Base-by-base conservation (phyloP, 2,888 invertebrate species). In the Ernsta delagoae region DNA sequence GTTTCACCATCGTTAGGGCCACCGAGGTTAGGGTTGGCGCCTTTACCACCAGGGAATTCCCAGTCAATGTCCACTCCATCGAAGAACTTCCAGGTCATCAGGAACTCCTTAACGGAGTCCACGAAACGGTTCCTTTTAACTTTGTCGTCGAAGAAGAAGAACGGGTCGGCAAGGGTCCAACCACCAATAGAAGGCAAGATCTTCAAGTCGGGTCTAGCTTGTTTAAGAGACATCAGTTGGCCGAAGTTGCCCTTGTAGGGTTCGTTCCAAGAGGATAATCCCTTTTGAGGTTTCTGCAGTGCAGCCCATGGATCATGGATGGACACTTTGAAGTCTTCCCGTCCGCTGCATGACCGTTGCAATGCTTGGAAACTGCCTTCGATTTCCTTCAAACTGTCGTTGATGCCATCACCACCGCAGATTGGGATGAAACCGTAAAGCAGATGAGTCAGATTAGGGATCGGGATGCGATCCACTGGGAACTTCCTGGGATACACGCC, bases 281-380 rank as follows among this genome's bases (percentile, higher is more conserved):
- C 93, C 71, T 90, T 92, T 73, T 93, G 93, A 9, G 93, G 93
- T 74, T 93, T 93, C 73, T 93, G 93, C 1, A 93, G 78, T 64
- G 93, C 93, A 5, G 93, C 93, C 93, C 93, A 93, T 1, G 93
- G 93, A 71, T 93, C 93, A 56, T 93, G 93, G 53, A 93, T 93
- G 12, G 92, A 84, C 0, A 93, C 93, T 78, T 92, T 91, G 78
- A 92, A 93, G 75, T 91, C 91, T 78, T 93, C 92, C 4, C 93
- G 87, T 16, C 93, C 93, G 43, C 89, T 90, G 80, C 93, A 93
- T 7, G 93, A 93, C 1, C 93, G 81, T 67, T 93, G 93, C 3
- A 93, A 79, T 12, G 93, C 93, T 82, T 89, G 92, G 79, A 93
- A 93, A 78, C 93, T 93, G 66, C 91, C 91, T 78, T 93, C 93